Base-by-base conservation (phyloP, 2,888 invertebrate species). In the Troides aeacus region DNA sequence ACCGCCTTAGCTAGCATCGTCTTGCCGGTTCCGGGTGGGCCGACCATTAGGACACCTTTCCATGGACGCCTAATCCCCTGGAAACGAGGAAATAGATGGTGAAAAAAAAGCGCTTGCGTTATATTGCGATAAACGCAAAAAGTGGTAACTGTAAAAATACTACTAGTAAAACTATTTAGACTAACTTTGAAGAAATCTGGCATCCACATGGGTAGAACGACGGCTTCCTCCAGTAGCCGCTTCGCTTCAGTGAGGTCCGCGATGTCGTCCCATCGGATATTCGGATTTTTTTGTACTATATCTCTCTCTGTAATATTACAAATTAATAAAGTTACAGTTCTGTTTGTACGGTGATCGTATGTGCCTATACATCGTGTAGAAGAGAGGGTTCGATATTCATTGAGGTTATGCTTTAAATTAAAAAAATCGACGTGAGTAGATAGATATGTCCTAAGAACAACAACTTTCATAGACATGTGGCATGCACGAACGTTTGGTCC, bases 1-100 rank as follows among this genome's bases (percentile, higher is more conserved):
- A 99, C 99, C 1, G 99, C 99, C 90, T 99, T 99, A 7, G 99
- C 99, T 63, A 99, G 93, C 96, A 99, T 97, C 0, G 99, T 99
- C 93, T 99, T 99, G 23, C 99, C 98, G 0, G 98, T 98, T 72
- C 97, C 97, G 0, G 98, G 97, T 21, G 98, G 98, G 0, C 98
- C 98, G 59, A 98, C 97, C 98, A 98, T 98, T 57, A 98, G 90
- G 1, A 98, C 97, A 24, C 98, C 99, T 91, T 98, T 98, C 99
- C 99, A 99, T 53, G 99, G 99, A 75, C 99, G 94, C 56, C 99
- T 94, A 79, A 99, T 99, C 63, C 98, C 97, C 96, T 97, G 84
- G 0, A 18, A 21, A 68, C 15, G 7, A n/a, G 7, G n/a, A 18
- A 57, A 21, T 4, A n/a, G 7, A 57, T 39, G 39, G 39, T 39